phyloP scores from a whole-genome alignment of 2,113 vertebrate species.

The Oreochromis tanganicae region DNA sequence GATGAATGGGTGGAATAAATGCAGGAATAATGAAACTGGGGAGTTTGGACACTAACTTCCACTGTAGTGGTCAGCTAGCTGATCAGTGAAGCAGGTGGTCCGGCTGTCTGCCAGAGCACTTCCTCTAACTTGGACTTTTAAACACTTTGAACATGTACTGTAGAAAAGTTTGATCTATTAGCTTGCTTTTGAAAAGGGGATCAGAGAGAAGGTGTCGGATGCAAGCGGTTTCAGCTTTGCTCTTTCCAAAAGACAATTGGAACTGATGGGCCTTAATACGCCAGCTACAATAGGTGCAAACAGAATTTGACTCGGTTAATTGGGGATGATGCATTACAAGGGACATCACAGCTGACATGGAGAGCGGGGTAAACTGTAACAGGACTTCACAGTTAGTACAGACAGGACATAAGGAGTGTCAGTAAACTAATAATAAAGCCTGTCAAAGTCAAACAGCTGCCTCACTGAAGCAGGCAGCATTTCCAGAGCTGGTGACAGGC shows the following conservation, averaged over 20 bases:
- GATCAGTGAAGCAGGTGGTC: conserved; percentile 20
- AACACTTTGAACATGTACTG: neutral
- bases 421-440: neutral
- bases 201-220: neutral
- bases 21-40: neutral
- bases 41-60: neutral
- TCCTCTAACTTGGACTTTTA: neutral
- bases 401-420: neutral
- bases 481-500: neutral
- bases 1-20: neutral
- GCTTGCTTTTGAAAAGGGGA: neutral
- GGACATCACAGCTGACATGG: neutral
- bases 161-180: neutral
- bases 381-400: neutral
- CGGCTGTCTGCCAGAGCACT: neutral
- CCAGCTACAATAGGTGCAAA: neutral
- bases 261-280: neutral
- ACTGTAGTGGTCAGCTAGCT: neutral
- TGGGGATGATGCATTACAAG: conserved; percentile 6
- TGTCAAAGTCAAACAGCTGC: neutral
- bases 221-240: neutral
- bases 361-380: neutral
- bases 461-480: neutral
- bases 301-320: neutral
- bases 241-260: neutral